phyloP scores from a whole-genome alignment of 2,113 vertebrate species.

The Anguilla japonica region DNA sequence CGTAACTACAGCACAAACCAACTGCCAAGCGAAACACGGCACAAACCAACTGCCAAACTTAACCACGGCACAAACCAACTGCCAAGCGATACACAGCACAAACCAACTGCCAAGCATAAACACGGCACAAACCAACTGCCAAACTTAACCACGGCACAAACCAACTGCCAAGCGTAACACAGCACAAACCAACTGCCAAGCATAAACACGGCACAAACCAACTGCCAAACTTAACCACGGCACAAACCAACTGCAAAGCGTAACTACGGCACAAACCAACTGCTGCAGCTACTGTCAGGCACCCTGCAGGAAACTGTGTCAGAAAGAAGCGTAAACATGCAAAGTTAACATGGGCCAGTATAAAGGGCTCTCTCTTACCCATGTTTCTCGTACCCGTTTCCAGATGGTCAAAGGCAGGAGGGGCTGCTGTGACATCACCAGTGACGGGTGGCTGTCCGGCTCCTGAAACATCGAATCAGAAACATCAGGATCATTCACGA shows the following conservation, averaged over 20 bases:
- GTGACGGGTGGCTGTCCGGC: conserved; percentile 31
- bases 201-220: too few relatives aligned
- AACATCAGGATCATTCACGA: conserved; percentile 22
- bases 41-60: too few relatives aligned
- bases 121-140: too few relatives aligned
- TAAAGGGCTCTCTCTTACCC: conserved; percentile 67
- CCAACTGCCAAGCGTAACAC: background rate
- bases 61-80: too few relatives aligned
- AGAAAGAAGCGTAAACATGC: background rate
- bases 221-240: too few relatives aligned
- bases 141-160: too few relatives aligned
- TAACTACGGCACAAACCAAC: background rate
- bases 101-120: too few relatives aligned
- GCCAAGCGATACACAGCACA: too few relatives aligned
- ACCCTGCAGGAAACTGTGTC: background rate
- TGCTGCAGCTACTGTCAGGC: too few relatives aligned
- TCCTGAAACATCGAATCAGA: conserved; percentile 35
- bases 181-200: background rate
- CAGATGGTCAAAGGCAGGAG: conserved; percentile 82
- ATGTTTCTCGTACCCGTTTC: conserved; percentile 78
- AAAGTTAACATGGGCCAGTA: background rate
- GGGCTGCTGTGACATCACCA: conserved; percentile 67
- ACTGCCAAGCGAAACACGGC: too few relatives aligned
- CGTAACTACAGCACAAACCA: too few relatives aligned
- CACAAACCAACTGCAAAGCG: background rate